Percentiles rank a stretch among this genome's conserved stretches.
Evolutionary conservation across 2,888 invertebrate species (phyloP).

Genomic region (Heliconius hortense): DNA sequence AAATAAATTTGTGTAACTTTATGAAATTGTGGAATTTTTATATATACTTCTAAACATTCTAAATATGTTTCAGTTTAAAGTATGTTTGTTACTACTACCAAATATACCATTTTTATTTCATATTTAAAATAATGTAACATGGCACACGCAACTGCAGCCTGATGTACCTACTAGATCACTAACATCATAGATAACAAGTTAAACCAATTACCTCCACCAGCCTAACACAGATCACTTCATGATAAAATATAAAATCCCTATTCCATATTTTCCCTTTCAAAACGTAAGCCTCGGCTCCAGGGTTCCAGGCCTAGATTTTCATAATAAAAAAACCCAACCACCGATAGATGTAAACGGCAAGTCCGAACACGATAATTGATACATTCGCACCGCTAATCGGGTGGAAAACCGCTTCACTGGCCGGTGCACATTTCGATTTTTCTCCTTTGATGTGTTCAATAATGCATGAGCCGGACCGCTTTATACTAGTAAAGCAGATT

Average conservation of each 20-base stretch:
- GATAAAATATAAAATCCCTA: conserved; percentile 12
- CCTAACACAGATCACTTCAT: background rate
- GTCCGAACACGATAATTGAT: conserved; percentile 65
- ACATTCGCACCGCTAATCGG: conserved; percentile 72
- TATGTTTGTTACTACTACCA: no score
- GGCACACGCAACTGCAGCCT: background rate
- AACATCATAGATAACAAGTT: background rate
- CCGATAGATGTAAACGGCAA: conserved; percentile 31
- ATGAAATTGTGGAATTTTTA: no score
- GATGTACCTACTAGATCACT: background rate
- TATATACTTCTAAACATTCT: no score
- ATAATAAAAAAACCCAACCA: conserved; percentile 11
- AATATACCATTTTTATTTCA: no score
- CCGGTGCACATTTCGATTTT: conserved; percentile 79
- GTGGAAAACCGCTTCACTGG: conserved; percentile 77
- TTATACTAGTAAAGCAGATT: conserved; percentile 47
- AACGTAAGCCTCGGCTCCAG: background rate
- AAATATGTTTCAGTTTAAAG: no score
- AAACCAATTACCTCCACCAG: background rate
- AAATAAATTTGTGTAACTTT: no score
- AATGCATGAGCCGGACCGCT: conserved; percentile 72
- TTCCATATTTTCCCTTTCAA: background rate
- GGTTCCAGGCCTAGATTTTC: background rate
- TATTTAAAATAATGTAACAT: no score
- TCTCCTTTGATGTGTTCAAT: conserved; percentile 82